Percentiles rank a stretch among this genome's conserved stretches.
Evolutionary conservation across 1,140 invertebrate species (phyloP).

Genomic region (Paramacrobiotus metropolitanus): DNA sequence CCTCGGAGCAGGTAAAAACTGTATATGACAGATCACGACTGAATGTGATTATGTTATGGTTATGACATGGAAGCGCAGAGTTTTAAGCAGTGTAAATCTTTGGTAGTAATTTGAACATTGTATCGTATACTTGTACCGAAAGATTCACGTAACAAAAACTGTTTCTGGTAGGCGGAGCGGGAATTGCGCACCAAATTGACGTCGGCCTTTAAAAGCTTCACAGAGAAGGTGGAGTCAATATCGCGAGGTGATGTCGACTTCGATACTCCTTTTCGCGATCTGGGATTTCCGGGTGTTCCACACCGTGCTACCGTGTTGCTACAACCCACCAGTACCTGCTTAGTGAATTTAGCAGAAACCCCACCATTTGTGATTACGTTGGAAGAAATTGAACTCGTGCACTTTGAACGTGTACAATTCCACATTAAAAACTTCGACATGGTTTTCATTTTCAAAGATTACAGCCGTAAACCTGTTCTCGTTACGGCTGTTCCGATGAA

Average conservation of each 20-base stretch:
- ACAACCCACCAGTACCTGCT: slow-evolving; percentile 83
- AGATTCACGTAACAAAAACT: too few species aligned
- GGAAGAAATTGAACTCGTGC: slow-evolving; percentile 89
- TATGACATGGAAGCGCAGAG: too few species aligned
- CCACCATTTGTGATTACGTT: slow-evolving; percentile 93
- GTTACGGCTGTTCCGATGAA: slow-evolving; percentile 96
- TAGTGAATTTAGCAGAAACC: slow-evolving; percentile 96
- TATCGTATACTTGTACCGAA: too few species aligned
- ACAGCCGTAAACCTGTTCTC: slow-evolving; percentile 73
- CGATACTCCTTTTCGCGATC: slow-evolving; percentile 87
- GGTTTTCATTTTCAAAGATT: slow-evolving; percentile 99
- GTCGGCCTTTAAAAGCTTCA: slow-evolving; percentile 91
- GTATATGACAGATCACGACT: too few species aligned
- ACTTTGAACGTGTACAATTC: slow-evolving; percentile 96
- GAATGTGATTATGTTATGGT: too few species aligned
- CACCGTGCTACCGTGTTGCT: slow-evolving; percentile 81
- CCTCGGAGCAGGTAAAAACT: slow-evolving; percentile 58
- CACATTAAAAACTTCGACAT: slow-evolving; percentile 98
- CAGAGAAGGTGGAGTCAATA: slow-evolving; percentile 84
- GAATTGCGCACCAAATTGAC: slow-evolving; percentile 89
- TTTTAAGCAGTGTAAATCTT: too few species aligned
- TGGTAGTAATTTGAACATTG: too few species aligned
- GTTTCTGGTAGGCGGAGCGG: slow-evolving; percentile 67
- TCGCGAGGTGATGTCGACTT: slow-evolving; percentile 95
- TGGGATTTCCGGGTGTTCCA: slow-evolving; percentile 93